Evolutionary conservation across 1,140 invertebrate species (phyloP).

Genomic region (Drosophila nannoptera): DNA sequence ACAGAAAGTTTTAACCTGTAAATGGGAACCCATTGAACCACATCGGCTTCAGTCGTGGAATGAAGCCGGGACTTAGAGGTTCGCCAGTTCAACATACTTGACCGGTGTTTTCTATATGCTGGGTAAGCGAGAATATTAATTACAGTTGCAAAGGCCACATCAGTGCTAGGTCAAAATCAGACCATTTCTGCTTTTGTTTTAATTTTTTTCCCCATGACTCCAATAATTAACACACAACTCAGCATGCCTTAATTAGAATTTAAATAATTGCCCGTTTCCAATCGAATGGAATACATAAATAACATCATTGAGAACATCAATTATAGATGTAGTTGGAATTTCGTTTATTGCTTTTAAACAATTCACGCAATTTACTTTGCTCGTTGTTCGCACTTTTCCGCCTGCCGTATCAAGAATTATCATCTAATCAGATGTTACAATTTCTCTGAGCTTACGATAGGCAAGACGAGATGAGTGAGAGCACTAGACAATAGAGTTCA

Average conservation of each 20-base stretch:
- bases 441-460: conserved; percentile 9
- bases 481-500: conserved; percentile 12
- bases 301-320: conserved; percentile 27
- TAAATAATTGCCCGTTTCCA: conserved; percentile 14
- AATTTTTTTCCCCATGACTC: neutral
- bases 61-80: conserved; percentile 24
- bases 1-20: conserved; percentile 38
- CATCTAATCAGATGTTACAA: conserved; percentile 38
- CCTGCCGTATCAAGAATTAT: conserved; percentile 20
- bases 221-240: conserved; percentile 7
- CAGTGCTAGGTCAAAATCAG: neutral
- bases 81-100: neutral
- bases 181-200: too few relatives aligned
- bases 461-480: neutral
- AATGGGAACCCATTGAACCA: neutral
- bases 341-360: neutral
- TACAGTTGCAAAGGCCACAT: neutral
- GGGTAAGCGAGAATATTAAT: neutral
- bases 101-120: neutral
- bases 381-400: conserved; percentile 14
- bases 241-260: neutral
- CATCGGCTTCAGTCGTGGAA: conserved; percentile 9
- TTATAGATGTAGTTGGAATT: conserved; percentile 20
- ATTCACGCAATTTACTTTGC: neutral
- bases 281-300: conserved; percentile 21